These are phyloP conservation scores for Ophioninae sp. DNA, from an alignment of 2,888 invertebrate genomes.

Conservation along the genomic window DNA sequence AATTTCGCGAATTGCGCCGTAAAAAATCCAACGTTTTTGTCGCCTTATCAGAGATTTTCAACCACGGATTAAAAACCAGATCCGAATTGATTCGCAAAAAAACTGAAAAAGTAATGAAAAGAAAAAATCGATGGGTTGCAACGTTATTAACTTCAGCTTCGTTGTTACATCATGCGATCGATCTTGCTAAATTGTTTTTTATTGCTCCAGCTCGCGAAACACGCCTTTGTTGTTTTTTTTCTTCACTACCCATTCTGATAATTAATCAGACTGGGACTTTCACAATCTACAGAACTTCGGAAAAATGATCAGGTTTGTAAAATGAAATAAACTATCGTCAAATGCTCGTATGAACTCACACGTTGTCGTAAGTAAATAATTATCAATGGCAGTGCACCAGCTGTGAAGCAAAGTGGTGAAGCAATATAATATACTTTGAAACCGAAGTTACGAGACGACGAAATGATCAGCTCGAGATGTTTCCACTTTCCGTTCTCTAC, in stretches of 20 bases:
- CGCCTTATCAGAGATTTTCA: too few species aligned
- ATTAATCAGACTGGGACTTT: neutral
- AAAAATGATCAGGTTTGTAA: neutral
- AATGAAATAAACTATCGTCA: neutral
- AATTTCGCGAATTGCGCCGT: too few species aligned
- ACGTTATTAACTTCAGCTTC: too few species aligned
- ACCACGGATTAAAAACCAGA: too few species aligned
- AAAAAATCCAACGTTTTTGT: too few species aligned
- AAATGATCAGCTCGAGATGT: conserved; percentile 44
- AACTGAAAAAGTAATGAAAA: too few species aligned
- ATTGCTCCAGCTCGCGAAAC: neutral
- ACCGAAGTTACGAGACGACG: conserved; percentile 8
- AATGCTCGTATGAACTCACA: neutral
- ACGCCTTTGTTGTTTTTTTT: neutral
- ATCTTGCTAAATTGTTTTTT: too few species aligned
- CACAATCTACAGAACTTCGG: neutral
- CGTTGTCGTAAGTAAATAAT: conserved; percentile 11
- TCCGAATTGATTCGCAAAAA: too few species aligned
- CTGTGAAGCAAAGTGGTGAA: neutral
- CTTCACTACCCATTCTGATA: neutral
- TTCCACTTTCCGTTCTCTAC: conserved; percentile 25
- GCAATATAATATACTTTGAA: conserved; percentile 28
- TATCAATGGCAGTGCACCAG: neutral
- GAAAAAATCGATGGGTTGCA: too few species aligned
- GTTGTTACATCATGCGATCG: too few species aligned